phyloP scores from a whole-genome alignment of 2,888 invertebrate genomes.

The Augochlorella aurata region DNA sequence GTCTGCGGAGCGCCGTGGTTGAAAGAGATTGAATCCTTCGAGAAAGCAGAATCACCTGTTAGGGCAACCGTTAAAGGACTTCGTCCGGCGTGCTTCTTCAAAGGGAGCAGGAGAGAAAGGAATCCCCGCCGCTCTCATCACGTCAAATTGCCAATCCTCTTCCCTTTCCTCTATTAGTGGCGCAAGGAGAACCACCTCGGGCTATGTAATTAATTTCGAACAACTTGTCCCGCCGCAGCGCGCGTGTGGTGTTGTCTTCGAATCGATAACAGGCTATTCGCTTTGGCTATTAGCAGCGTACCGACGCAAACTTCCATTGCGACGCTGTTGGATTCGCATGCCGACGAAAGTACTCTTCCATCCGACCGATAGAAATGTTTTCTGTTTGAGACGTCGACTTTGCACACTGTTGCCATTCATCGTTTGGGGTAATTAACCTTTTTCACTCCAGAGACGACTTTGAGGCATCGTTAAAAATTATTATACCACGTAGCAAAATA shows the following conservation, averaged over 20 bases:
- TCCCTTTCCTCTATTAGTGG: conserved; percentile 45
- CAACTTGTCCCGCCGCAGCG: conserved; percentile 24
- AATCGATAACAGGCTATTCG: conserved; percentile 34
- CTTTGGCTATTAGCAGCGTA: neutral
- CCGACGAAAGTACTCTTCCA: neutral
- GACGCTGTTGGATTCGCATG: neutral
- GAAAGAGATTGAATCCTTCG: conserved; percentile 68
- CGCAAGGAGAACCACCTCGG: conserved; percentile 47
- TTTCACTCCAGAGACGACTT: no score
- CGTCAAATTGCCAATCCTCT: conserved; percentile 64
- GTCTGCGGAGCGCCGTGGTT: conserved; percentile 28
- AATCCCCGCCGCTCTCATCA: conserved; percentile 48
- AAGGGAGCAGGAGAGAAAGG: conserved; percentile 55
- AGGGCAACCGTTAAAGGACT: conserved; percentile 63
- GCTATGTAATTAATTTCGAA: conserved; percentile 62
- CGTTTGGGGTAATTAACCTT: neutral
- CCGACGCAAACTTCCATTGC: neutral
- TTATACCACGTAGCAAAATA: no score
- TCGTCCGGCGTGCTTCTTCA: conserved; percentile 50
- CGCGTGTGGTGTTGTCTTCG: conserved; percentile 32
- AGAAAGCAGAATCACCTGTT: conserved; percentile 64
- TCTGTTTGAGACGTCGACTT: neutral
- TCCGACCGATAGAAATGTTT: neutral
- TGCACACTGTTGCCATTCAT: neutral
- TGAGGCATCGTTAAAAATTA: no score